Evolutionary conservation across 2,888 invertebrate genomes (phyloP), one percentile per base, ranked within the genome.

Genomic region (Limnephilus lunatus): DNA sequence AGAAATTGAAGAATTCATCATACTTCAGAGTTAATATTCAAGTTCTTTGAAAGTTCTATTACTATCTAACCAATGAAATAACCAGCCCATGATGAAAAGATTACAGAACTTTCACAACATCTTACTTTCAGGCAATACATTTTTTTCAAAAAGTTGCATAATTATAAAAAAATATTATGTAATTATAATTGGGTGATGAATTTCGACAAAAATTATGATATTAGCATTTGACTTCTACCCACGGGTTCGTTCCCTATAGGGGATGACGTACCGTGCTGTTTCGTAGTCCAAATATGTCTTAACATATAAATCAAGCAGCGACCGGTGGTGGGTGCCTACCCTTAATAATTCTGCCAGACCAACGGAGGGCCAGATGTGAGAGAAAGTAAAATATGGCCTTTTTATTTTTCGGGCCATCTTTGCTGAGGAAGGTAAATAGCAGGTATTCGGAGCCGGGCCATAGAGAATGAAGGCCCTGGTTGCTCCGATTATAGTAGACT

Each of bases 231-330:
- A 14, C 86, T 19, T 30, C 86, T 32, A 44, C 87, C 87, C 53
- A n/a, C 68, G n/a, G n/a, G 25, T 68, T 25, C n/a, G n/a, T 68
- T 68, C 25, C 35, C 80, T 81, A n/a, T 32, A 83, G 82, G 90
- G 92, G 92, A 91, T 92, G 91, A 89, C 35, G 81, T 35, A 89
- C 88, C 39, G 91, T 92, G 92, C 89, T 92, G 92, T 91, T 91
- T 89, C 48, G 35, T 89, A 92, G 90, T 93, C 91, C 92, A 91
- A 92, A 93, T 91, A 93, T 93, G 93, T 93, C 93, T 93, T 92
- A 85, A 92, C 92, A 80, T 89, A 93, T 93, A 93, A 93, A 93
- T 93, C 93, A 93, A 85, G 90, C 25, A 68, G 44, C 68, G 82
- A 90, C 91, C 48, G 92, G 92, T 80, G 68, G 68, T 68, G 7